These are phyloP conservation scores for Himantopus leucocephalus DNA, from an alignment of 2,113 vertebrate genomes.

Conservation along the genomic window DNA sequence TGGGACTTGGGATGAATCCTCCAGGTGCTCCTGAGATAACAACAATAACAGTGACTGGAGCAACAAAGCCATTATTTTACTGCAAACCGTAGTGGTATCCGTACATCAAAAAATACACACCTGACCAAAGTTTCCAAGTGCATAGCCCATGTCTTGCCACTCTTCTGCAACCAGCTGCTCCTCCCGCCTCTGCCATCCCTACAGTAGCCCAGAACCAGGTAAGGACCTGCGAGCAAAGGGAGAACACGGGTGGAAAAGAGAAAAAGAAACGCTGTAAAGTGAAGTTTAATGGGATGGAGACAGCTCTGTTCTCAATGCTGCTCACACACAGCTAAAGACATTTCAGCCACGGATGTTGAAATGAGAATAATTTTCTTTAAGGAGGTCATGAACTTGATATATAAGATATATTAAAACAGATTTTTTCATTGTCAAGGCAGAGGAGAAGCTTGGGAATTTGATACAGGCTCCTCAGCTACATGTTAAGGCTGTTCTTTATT, in stretches of 20 bases:
- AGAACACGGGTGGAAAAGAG: neutral
- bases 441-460: neutral
- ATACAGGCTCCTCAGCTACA: rapidly evolving
- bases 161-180: neutral
- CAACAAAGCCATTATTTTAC: neutral
- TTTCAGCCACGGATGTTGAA: neutral
- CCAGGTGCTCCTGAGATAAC: neutral
- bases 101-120: neutral
- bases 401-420: neutral
- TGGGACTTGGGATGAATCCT: neutral
- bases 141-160: neutral
- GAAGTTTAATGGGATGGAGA: neutral
- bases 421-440: neutral
- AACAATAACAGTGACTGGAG: neutral
- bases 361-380: neutral
- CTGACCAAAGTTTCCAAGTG: neutral
- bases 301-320: neutral
- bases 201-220: neutral
- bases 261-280: rapidly evolving
- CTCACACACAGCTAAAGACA: neutral
- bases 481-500: neutral
- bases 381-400: neutral
- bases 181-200: neutral
- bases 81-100: rapidly evolving
- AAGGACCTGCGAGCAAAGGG: rapidly evolving